These are phyloP conservation scores for Acrocyrtus sp. DNA, from an alignment of 2,888 invertebrate species.

Conservation along the genomic window DNA sequence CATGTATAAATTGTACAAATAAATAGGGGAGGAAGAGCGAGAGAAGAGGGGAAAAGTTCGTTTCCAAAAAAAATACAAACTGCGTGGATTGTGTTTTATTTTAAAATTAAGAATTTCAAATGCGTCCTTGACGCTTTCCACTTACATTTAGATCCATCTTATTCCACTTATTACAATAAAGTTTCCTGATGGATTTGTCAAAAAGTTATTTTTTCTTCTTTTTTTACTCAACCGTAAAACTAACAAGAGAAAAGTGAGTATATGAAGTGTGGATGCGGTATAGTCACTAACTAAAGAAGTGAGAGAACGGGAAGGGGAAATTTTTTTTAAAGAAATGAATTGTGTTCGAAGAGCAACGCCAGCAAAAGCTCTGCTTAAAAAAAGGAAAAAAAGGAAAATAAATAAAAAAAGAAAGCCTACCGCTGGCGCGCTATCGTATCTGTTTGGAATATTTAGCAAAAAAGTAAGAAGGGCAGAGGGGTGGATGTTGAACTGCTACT, in stretches of 20 bases:
- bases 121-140: slow-evolving; percentile 22
- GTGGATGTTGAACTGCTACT: slow-evolving; percentile 46
- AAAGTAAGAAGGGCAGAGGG: too few species aligned
- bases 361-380: slow-evolving; percentile 9
- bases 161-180: slow-evolving; percentile 31
- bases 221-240: slow-evolving; percentile 3
- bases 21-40: slow-evolving; percentile 5
- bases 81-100: not conserved
- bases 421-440: not conserved
- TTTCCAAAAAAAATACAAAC: too few species aligned
- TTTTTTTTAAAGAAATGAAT: slow-evolving; percentile 44
- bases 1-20: slow-evolving; percentile 8
- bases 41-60: slow-evolving; percentile 2
- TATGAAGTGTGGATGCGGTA: not conserved
- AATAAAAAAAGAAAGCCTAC: slow-evolving; percentile 10
- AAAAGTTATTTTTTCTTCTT: slow-evolving; percentile 3
- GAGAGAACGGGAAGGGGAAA: slow-evolving; percentile 16
- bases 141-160: slow-evolving; percentile 20
- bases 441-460: not conserved
- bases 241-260: slow-evolving; percentile 11
- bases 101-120: slow-evolving; percentile 34
- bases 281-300: too few species aligned
- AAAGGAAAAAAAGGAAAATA: slow-evolving; percentile 23
- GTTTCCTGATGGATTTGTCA: slow-evolving; percentile 38
- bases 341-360: slow-evolving; percentile 28